Conservation (phyloP, 1,140 invertebrate genomes). For the Myzus persicae region DNA sequence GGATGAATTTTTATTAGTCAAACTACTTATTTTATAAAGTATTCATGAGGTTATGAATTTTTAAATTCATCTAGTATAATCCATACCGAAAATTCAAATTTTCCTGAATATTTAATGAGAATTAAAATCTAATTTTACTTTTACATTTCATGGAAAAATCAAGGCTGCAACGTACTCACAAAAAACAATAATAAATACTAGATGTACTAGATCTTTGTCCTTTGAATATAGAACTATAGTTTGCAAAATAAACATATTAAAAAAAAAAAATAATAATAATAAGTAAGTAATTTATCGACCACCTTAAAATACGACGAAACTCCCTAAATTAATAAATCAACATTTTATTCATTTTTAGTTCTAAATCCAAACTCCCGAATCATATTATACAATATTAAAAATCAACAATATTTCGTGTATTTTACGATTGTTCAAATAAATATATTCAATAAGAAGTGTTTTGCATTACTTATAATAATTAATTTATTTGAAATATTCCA, state of each 20-base stretch:
- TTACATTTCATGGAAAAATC: not conserved
- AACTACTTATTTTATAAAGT: conserved; percentile 9
- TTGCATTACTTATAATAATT: not conserved
- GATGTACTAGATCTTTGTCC: not conserved
- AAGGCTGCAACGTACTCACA: not conserved
- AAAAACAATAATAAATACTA: not conserved
- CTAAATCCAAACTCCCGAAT: not conserved
- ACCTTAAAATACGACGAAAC: not conserved
- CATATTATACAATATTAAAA: not conserved
- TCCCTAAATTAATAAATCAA: not conserved
- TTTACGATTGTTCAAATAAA: not conserved
- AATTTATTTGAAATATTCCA: not conserved
- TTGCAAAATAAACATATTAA: not conserved
- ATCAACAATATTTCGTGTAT: not conserved
- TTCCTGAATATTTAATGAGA: conserved; percentile 1
- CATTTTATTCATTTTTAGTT: not conserved
- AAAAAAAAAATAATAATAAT: not conserved
- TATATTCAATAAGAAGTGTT: not conserved
- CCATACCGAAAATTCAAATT: not conserved
- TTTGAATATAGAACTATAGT: not conserved
- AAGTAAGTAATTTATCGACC: not conserved
- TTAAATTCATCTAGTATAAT: not conserved
- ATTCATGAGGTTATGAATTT: not conserved
- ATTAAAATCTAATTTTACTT: conserved; percentile 3
- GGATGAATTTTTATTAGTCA: not conserved